Percentiles rank a stretch among this genome's conserved stretches.
phyloP scores from a whole-genome alignment of 2,888 invertebrate species.

The Liopterus haemorrhoidalis region DNA sequence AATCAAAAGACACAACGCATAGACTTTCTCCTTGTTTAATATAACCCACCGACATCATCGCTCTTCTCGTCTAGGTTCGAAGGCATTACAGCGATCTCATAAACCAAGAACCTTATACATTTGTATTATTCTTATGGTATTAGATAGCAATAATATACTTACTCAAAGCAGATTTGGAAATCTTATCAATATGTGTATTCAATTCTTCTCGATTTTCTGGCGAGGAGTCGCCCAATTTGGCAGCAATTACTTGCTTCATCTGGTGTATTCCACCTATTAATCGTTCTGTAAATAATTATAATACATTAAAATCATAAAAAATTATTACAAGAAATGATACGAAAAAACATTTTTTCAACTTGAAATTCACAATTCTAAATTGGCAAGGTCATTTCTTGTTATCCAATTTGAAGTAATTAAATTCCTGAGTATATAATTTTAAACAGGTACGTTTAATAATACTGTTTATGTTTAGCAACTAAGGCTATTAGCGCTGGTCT shows the following conservation, averaged over 20 bases:
- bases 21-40: constrained; percentile 6
- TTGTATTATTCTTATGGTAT: background rate
- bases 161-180: constrained; percentile 67
- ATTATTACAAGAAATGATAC: background rate
- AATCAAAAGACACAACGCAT: constrained; percentile 2
- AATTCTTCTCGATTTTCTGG: constrained; percentile 57
- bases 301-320: background rate
- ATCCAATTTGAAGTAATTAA: too few relatives aligned
- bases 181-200: constrained; percentile 63
- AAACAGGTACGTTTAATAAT: too few relatives aligned
- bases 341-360: too few relatives aligned
- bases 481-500: too few relatives aligned
- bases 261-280: constrained; percentile 71
- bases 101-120: background rate
- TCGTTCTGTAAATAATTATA: constrained; percentile 56
- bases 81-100: too few relatives aligned
- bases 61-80: too few relatives aligned
- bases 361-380: too few relatives aligned
- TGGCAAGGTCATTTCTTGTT: too few relatives aligned
- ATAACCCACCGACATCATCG: constrained; percentile 17
- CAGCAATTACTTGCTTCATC: constrained; percentile 66
- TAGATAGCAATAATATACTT: constrained; percentile 41
- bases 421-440: too few relatives aligned
- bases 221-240: constrained; percentile 58
- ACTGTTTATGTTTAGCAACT: too few relatives aligned